Percentiles rank a stretch among this genome's conserved stretches.
These are phyloP conservation scores for Nematopogon swammerdamellus DNA, from an alignment of 2,888 invertebrate species.

Conservation along the genomic window DNA sequence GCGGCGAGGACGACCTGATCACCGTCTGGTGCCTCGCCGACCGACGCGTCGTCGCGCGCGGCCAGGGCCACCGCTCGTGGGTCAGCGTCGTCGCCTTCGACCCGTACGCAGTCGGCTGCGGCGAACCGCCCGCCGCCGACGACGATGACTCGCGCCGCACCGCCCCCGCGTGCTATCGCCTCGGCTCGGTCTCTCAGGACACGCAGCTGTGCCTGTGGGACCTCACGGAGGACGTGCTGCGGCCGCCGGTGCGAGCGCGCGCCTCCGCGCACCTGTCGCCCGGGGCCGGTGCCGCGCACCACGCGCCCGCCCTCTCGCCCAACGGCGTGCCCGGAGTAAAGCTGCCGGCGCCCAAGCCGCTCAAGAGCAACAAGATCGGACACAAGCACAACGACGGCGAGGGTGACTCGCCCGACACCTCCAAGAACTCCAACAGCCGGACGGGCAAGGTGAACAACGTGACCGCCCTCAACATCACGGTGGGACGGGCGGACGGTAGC, in stretches of 20 bases:
- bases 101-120: slow-evolving; percentile 75
- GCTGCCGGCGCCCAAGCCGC: slow-evolving; percentile 20
- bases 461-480: slow-evolving; percentile 38
- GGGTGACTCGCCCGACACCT: slow-evolving; percentile 34
- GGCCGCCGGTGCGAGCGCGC: slow-evolving; percentile 61
- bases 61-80: slow-evolving; percentile 98
- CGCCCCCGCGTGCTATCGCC: slow-evolving; percentile 65
- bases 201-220: slow-evolving; percentile 99
- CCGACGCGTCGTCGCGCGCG: slow-evolving; percentile 91
- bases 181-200: slow-evolving; percentile 96
- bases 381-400: slow-evolving; percentile 35
- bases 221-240: slow-evolving; percentile 90
- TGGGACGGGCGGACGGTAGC: slow-evolving; percentile 38
- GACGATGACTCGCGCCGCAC: slow-evolving; percentile 37
- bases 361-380: slow-evolving; percentile 34
- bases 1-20: slow-evolving; percentile 98
- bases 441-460: slow-evolving; percentile 31
- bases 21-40: slow-evolving; percentile 96
- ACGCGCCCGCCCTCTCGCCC: slow-evolving; percentile 12
- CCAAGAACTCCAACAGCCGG: slow-evolving; percentile 14
- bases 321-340: slow-evolving; percentile 29
- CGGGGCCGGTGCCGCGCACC: slow-evolving; percentile 6
- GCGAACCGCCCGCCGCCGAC: slow-evolving; percentile 60
- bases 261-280: slow-evolving; percentile 38
- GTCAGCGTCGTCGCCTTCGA: slow-evolving; percentile 96